Evolutionary conservation across 2,888 invertebrate species (phyloP), one percentile per base, ranked within the genome.

Genomic region (Volucella zonaria): DNA sequence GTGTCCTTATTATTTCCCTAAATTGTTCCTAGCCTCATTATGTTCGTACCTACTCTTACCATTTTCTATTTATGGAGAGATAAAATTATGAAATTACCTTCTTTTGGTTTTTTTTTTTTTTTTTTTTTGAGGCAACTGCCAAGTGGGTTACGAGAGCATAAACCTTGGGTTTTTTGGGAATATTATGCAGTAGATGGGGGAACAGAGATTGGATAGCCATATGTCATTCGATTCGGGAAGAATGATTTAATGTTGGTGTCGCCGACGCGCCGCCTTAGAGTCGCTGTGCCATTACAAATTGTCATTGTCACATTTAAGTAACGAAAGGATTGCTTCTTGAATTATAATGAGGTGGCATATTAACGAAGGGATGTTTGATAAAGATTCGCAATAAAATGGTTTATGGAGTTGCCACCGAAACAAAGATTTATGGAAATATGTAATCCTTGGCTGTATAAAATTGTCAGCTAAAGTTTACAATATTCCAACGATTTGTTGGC

Each of bases 71-170:
- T 12, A 38, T 38, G 56, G 64, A 31, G 49, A 40, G 38, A 64
- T 58, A 56, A 70, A 71, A 78, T 78, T 78, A 78, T 78, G 70
- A 43, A 64, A 78, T 78, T 78, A 64, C 64, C 56, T 70, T 64
- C 56, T 70, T 64, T 64, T 40, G 11, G 64, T 56, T 56, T 49
- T 23, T 23, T 64, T 40, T n/a, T 71, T 56, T 56, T 49, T 23
- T 23, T 23, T 70, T 70, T 71, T 40, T 14, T 12, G 40, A 15
- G 49, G 47, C 56, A 47, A 40, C 49, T 66, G 15, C 51, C 56
- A 78, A 78, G 70, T 78, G 70, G 54, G 43, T 42, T 47, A 15
- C 11, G 47, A 47, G 49, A 14, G 56, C 70, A 70, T 58, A 70
- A 71, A 78, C 23, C 51, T 43, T 70, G 14, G 14, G 49, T 54